A percentile compares a stretch with the other conserved stretches of the same genome.
Conservation (phyloP, 2,113 vertebrate genomes). For the Pelodiscus sinensis region DNA sequence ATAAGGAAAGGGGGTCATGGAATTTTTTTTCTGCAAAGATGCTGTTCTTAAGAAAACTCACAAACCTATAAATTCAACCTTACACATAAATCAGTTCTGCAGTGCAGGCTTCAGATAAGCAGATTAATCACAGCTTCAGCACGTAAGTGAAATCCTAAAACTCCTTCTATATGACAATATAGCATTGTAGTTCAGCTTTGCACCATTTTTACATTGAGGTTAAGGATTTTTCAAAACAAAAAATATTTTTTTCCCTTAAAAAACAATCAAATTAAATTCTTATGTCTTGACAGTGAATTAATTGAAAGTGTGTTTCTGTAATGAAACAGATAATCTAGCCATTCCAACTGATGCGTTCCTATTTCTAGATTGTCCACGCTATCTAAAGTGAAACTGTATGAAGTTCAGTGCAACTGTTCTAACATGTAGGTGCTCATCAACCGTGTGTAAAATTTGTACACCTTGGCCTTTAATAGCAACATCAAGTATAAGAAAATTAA, state of each 20-base stretch:
- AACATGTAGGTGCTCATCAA: not conserved
- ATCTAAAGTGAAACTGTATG: not conserved
- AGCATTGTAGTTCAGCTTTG: not conserved
- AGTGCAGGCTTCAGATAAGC: not conserved
- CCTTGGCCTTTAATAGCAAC: not conserved
- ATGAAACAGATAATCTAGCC: not conserved
- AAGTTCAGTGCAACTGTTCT: not conserved
- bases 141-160: not conserved
- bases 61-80: not conserved
- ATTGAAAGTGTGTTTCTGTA: not conserved
- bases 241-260: not conserved
- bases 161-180: not conserved
- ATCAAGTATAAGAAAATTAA: not conserved
- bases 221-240: not conserved
- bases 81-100: not conserved
- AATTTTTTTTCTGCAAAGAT: not conserved
- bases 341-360: not conserved
- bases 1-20: not conserved
- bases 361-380: not conserved
- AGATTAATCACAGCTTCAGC: not conserved
- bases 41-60: not conserved
- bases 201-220: not conserved
- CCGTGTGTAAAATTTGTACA: not conserved
- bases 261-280: not conserved
- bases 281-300: not conserved